Percentiles rank a stretch among this genome's conserved stretches.
Evolutionary conservation across 2,888 invertebrate genomes (phyloP).

Genomic region (Erynnis tages): DNA sequence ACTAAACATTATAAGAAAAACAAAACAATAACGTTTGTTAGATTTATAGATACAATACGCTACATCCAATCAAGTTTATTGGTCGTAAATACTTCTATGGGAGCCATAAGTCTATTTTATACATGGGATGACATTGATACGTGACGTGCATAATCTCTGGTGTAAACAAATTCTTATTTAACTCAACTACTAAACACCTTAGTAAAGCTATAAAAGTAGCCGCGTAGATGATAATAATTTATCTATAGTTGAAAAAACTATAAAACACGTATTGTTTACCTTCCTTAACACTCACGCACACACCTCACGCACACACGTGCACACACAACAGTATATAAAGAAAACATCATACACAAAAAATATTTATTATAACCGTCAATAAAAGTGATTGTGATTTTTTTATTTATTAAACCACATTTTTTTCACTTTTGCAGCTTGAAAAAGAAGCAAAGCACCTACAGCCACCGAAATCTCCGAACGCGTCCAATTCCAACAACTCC

Average conservation of each 20-base stretch:
- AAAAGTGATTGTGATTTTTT: neutral
- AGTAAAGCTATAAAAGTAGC: no score
- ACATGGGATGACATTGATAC: conserved; percentile 2
- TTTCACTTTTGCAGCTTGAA: conserved; percentile 66
- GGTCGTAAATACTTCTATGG: conserved; percentile 7
- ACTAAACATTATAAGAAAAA: neutral
- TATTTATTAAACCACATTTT: neutral
- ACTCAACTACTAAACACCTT: no score
- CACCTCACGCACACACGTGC: no score
- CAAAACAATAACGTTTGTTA: neutral
- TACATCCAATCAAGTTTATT: conserved; percentile 2
- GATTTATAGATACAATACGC: neutral
- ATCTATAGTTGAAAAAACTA: no score
- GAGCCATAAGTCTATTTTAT: neutral
- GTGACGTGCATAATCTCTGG: conserved; percentile 4
- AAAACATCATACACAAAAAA: neutral
- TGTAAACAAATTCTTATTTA: no score
- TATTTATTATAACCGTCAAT: neutral
- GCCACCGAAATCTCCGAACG: conserved; percentile 70
- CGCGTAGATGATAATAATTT: no score
- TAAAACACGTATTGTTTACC: no score
- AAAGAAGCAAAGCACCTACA: conserved; percentile 72
- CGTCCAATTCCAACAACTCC: conserved; percentile 73
- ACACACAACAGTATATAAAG: no score
- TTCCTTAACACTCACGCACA: no score